Evolutionary conservation across 2,888 invertebrate genomes (phyloP).

Genomic region (Drosophila lutescens): DNA sequence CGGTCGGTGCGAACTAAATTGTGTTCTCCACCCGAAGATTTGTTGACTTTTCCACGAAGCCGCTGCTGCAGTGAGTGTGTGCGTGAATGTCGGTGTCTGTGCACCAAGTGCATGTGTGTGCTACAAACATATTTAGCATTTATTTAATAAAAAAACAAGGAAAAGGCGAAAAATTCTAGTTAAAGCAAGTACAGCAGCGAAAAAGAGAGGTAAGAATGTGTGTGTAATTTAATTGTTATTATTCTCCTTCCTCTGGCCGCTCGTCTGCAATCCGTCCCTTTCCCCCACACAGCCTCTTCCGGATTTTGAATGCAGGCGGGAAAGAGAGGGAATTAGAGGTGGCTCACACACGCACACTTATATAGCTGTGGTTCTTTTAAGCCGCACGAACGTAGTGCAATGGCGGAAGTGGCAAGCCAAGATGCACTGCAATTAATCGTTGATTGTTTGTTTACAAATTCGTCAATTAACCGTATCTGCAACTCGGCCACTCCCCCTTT

Average conservation of each 20-base stretch:
- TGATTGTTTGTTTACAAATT: conserved; percentile 71
- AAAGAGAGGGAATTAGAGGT: conserved; percentile 12
- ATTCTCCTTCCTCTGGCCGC: conserved; percentile 36
- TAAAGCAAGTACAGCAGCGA: background rate
- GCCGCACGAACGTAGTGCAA: conserved; percentile 31
- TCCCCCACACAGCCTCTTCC: conserved; percentile 41
- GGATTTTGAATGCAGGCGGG: conserved; percentile 36
- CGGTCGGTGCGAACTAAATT: conserved; percentile 3
- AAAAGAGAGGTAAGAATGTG: conserved; percentile 9
- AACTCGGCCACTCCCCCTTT: conserved; percentile 12
- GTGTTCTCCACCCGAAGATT: background rate
- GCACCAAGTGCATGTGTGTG: conserved; percentile 2
- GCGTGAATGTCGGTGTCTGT: conserved; percentile 18
- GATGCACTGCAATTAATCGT: conserved; percentile 58
- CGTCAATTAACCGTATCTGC: conserved; percentile 57
- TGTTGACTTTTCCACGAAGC: conserved; percentile 18
- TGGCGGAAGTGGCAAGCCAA: conserved; percentile 43
- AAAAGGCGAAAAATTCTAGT: background rate
- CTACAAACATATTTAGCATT: conserved; percentile 17
- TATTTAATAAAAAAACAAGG: conserved; percentile 21
- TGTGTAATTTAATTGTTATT: conserved; percentile 54
- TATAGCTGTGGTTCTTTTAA: conserved; percentile 23
- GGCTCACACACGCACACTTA: conserved; percentile 3
- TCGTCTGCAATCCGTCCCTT: conserved; percentile 18
- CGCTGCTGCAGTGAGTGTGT: conserved; percentile 21